Base-by-base conservation (phyloP, 2,113 vertebrate species). In the Onychostruthus taczanowskii region DNA sequence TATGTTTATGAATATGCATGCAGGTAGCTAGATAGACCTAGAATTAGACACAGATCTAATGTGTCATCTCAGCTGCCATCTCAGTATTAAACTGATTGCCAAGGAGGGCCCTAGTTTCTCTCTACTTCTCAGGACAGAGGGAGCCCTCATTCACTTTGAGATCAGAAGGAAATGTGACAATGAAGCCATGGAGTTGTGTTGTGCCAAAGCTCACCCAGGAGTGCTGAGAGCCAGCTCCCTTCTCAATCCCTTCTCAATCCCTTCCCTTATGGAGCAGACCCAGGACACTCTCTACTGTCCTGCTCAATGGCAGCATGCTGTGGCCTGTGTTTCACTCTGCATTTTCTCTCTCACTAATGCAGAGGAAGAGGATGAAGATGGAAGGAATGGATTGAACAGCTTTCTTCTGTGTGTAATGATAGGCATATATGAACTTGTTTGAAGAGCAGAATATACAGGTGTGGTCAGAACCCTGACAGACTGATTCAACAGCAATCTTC, bases 151-250 rank as follows among this genome's bases (percentile, higher is more conserved):
- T 26, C 5, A 0, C 3, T 35, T 56, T 24, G 56, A 59, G n/a
- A 66, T 20, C 12, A 49, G 33, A 41, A 43, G 37, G 6, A 82
- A 62, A 26, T 3, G 3, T 35, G 27, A 14, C 4, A 26, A 37
- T 4, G 28, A 63, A 76, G 9, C 15, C 1, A 2, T 22, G 31
- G 19, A 59, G 10, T 1, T 52, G 52, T 5, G 6, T 5, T 58
- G 27, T 59, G 46, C 12, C 22, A 39, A 86, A 76, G 11, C 9
- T 73, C 33, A 33, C 4, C 28, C 41, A 20, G 13, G 12, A 35
- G 14, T 20, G 11, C 59, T 58, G 59, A 33, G 22, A 74, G 10
- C 2, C 7, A 0, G 15, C 8, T 73, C 28, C 7, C 16, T 84
- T 31, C 19, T 74, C 23, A 6, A 7, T 26, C 6, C 14, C 19